These are phyloP conservation scores for Amphibalanus amphitrite DNA, from an alignment of 1,140 invertebrate species.

Conservation along the genomic window DNA sequence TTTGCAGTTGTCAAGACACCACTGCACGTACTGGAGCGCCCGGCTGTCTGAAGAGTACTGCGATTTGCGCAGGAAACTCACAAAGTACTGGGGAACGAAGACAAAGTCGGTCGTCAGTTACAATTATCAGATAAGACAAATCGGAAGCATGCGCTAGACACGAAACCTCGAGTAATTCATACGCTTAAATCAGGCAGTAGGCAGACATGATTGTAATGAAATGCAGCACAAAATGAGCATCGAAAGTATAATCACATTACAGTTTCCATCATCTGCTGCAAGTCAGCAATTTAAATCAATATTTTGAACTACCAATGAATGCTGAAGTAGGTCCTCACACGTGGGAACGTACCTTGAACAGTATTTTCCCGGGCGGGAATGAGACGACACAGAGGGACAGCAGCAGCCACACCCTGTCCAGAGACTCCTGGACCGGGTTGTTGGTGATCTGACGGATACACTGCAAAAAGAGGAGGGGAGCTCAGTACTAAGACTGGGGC, in stretches of 20 bases:
- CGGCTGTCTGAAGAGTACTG: neutral
- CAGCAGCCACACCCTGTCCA: constrained; percentile 68
- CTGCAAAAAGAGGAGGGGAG: constrained; percentile 23
- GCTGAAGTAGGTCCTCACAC: too few species aligned
- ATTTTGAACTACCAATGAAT: too few species aligned
- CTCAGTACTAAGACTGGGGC: too few species aligned
- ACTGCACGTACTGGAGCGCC: constrained; percentile 64
- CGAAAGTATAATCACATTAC: too few species aligned
- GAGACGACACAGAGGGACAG: constrained; percentile 74
- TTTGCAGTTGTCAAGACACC: constrained; percentile 83
- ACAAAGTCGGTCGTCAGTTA: neutral
- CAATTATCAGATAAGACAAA: too few species aligned
- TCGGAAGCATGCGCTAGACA: too few species aligned
- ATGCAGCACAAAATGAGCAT: too few species aligned
- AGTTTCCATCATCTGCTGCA: too few species aligned
- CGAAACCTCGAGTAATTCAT: too few species aligned
- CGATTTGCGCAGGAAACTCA: constrained; percentile 51
- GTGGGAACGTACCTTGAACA: constrained; percentile 46
- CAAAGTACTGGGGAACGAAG: constrained; percentile 40
- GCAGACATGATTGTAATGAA: too few species aligned
- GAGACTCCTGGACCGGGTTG: constrained; percentile 60
- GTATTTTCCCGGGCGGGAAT: constrained; percentile 74
- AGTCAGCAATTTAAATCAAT: too few species aligned
- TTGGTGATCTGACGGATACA: constrained; percentile 67
- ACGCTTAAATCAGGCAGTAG: too few species aligned